phyloP scores from a whole-genome alignment of 2,888 invertebrate genomes.

The Platerodrilus igneus region DNA sequence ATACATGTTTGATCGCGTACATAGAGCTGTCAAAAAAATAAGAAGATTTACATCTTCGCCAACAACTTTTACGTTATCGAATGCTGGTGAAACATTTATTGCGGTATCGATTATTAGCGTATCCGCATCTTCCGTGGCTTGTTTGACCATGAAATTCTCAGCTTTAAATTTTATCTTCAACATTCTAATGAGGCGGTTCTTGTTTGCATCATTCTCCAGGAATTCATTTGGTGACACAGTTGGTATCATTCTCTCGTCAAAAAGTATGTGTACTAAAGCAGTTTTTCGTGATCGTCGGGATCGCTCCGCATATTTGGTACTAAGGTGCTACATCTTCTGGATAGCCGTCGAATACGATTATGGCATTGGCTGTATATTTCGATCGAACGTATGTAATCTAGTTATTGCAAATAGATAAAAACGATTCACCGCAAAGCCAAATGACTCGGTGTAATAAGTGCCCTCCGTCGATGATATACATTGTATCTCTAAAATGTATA shows the following conservation, averaged over 20 bases:
- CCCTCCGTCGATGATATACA: slow-evolving; percentile 33
- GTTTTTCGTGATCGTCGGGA: slow-evolving; percentile 22
- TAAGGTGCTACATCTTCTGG: slow-evolving; percentile 14
- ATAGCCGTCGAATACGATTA: slow-evolving; percentile 32
- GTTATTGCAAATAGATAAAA: slow-evolving; percentile 23
- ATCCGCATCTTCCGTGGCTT: slow-evolving; percentile 27
- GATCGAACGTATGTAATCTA: slow-evolving; percentile 30
- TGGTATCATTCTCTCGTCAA: slow-evolving; percentile 19
- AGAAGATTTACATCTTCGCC: slow-evolving; percentile 29
- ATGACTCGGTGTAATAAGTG: slow-evolving; percentile 33
- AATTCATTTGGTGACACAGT: slow-evolving; percentile 29
- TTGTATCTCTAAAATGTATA: slow-evolving; percentile 17
- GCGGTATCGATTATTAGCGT: slow-evolving; percentile 23
- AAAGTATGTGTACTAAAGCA: slow-evolving; percentile 20
- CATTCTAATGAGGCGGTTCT: slow-evolving; percentile 27
- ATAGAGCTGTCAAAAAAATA: too few relatives aligned
- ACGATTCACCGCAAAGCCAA: slow-evolving; percentile 28
- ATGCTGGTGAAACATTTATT: slow-evolving; percentile 16
- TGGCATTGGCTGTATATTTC: slow-evolving; percentile 23
- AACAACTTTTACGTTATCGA: slow-evolving; percentile 17
- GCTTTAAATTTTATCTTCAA: slow-evolving; percentile 17
- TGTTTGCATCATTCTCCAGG: slow-evolving; percentile 28
- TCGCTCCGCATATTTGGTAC: slow-evolving; percentile 30
- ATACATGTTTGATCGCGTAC: too few relatives aligned
- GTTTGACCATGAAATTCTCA: slow-evolving; percentile 16